Evolutionary conservation across 37 sponge, comb jelly and placozoan species (phyloP).

Genomic region (Crambe crambe): DNA sequence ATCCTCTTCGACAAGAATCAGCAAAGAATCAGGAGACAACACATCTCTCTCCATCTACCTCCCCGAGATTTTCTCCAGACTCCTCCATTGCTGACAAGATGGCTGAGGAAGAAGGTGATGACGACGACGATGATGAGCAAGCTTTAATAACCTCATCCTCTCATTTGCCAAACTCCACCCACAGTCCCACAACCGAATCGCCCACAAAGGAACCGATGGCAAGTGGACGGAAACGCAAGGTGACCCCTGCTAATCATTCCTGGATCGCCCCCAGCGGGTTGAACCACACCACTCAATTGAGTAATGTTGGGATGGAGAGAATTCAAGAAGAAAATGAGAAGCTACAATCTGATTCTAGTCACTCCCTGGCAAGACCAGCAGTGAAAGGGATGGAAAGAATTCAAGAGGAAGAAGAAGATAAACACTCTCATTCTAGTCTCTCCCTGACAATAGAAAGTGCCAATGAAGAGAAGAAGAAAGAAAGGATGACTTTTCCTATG

Average conservation of each 20-base stretch:
- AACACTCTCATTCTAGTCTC: neutral
- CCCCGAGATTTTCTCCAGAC: too few species aligned
- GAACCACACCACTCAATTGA: neutral
- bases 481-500: too few species aligned
- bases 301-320: neutral
- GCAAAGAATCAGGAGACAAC: too few species aligned
- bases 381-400: neutral
- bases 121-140: too few species aligned
- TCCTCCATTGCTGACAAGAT: too few species aligned
- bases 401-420: neutral
- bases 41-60: too few species aligned
- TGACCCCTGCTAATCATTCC: neutral
- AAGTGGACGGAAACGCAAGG: slow-evolving; percentile 1
- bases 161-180: neutral
- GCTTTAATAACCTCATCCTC: too few species aligned
- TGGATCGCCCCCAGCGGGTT: neutral
- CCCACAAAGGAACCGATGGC: neutral
- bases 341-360: neutral
- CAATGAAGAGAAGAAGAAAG: too few species aligned
- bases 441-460: too few species aligned
- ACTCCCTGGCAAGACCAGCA: neutral
- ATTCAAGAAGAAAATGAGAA: neutral
- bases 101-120: too few species aligned
- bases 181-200: neutral
- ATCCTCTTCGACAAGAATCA: too few species aligned